A percentile compares a stretch with the other conserved stretches of the same genome.
phyloP scores from a whole-genome alignment of 2,888 invertebrate species.

The Aproaerema taeniolella region DNA sequence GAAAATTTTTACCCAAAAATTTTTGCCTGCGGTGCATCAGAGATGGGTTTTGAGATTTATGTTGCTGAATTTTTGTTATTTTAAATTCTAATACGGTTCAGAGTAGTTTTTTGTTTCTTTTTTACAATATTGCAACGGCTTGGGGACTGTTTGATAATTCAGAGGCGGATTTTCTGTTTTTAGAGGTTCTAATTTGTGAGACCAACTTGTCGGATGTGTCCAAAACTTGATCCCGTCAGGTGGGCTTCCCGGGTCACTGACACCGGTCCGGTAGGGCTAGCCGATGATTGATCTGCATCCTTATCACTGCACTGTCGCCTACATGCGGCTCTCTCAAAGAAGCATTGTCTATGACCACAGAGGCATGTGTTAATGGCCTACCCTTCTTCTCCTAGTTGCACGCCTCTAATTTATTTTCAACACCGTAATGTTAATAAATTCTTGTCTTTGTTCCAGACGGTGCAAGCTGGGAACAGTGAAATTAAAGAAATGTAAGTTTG shows the following conservation, averaged over 20 bases:
- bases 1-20: constrained; percentile 54
- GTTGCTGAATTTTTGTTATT: constrained; percentile 39
- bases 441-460: constrained; percentile 56
- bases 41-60: constrained; percentile 65
- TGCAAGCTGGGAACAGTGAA: constrained; percentile 36
- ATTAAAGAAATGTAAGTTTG: constrained; percentile 54
- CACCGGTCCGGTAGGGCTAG: constrained; percentile 68
- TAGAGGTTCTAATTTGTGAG: constrained; percentile 44
- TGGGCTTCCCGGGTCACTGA: constrained; percentile 57
- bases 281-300: constrained; percentile 72
- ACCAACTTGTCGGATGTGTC: constrained; percentile 42
- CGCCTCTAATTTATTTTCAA: constrained; percentile 1
- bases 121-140: constrained; percentile 16
- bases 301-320: constrained; percentile 71
- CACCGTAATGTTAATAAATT: constrained; percentile 19
- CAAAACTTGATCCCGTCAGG: constrained; percentile 61
- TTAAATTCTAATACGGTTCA: constrained; percentile 38
- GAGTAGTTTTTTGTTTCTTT: constrained; percentile 23
- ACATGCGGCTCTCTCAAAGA: constrained; percentile 71
- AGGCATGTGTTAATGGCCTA: constrained; percentile 50
- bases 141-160: constrained; percentile 12
- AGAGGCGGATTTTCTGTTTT: constrained; percentile 21
- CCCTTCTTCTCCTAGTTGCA: not conserved
- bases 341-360: constrained; percentile 58
- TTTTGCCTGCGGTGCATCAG: constrained; percentile 57